Evolutionary conservation across 1,140 invertebrate species (phyloP).

Genomic region (Plectrocnemia conspersa): DNA sequence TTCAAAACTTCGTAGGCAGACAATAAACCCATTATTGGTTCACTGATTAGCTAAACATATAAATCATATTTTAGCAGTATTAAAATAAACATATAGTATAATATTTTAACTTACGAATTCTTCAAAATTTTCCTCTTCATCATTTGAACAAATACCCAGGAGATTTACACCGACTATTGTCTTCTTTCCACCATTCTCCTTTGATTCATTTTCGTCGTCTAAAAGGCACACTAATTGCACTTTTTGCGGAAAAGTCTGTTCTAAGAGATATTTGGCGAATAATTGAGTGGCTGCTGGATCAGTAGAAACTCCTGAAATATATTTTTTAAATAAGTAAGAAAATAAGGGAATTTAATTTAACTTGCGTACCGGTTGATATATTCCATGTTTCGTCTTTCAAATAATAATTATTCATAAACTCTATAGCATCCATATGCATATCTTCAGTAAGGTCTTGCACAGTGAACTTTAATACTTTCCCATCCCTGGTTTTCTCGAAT

Average conservation of each 20-base stretch:
- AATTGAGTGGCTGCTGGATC: constrained; percentile 15
- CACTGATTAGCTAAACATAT: not conserved
- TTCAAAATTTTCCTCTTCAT: constrained; percentile 10
- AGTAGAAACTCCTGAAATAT: constrained; percentile 2
- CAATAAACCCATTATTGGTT: constrained; percentile 10
- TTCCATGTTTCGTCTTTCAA: constrained; percentile 23
- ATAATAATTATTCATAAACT: constrained; percentile 21
- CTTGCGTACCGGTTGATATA: not conserved
- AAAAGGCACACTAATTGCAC: constrained; percentile 16
- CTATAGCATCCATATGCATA: constrained; percentile 10
- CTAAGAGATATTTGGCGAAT: constrained; percentile 1
- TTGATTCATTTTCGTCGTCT: constrained; percentile 11
- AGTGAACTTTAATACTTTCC: constrained; percentile 24
- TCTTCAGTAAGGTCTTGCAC: constrained; percentile 31
- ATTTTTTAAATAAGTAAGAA: constrained; percentile 3
- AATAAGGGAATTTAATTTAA: too few species aligned
- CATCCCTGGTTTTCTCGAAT: constrained; percentile 29
- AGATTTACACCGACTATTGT: constrained; percentile 25
- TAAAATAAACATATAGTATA: not conserved
- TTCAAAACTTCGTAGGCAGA: constrained; percentile 15
- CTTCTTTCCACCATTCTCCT: not conserved
- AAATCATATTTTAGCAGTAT: not conserved
- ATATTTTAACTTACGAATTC: constrained; percentile 16
- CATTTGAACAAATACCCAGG: constrained; percentile 6
- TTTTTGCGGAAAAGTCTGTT: constrained; percentile 23